Evolutionary conservation across 1,140 invertebrate species (phyloP).

Genomic region (Papilio machaon): DNA sequence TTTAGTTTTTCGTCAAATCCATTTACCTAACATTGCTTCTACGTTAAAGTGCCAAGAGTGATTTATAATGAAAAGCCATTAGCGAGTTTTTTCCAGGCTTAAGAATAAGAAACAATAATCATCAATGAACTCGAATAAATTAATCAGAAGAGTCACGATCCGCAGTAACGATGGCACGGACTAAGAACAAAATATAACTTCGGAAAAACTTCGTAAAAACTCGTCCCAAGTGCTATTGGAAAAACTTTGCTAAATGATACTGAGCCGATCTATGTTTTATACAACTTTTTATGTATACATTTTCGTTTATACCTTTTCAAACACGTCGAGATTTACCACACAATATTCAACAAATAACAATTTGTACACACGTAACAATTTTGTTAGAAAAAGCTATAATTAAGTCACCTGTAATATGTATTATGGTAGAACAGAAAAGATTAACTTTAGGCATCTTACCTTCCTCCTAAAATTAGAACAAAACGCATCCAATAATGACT

Average conservation of each 20-base stretch:
- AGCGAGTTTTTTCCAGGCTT: not conserved
- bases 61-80: conserved; percentile 17
- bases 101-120: conserved; percentile 47
- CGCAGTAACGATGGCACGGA: conserved; percentile 67
- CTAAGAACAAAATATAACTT: conserved; percentile 62
- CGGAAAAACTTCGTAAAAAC: conserved; percentile 54
- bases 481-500: not conserved
- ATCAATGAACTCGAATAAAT: conserved; percentile 58
- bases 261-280: conserved; percentile 54
- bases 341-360: not conserved
- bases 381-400: not conserved
- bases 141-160: conserved; percentile 72
- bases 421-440: too few relatives aligned
- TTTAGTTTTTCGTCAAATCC: not conserved
- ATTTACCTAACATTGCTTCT: not conserved
- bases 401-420: not conserved
- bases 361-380: not conserved
- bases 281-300: conserved; percentile 48
- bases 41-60: not conserved
- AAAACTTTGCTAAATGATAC: conserved; percentile 64
- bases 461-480: not conserved
- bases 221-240: conserved; percentile 51
- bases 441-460: not conserved
- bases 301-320: conserved; percentile 36
- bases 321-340: not conserved